These are phyloP conservation scores for Tipula confusa DNA, from an alignment of 2,888 invertebrate genomes.

Conservation along the genomic window DNA sequence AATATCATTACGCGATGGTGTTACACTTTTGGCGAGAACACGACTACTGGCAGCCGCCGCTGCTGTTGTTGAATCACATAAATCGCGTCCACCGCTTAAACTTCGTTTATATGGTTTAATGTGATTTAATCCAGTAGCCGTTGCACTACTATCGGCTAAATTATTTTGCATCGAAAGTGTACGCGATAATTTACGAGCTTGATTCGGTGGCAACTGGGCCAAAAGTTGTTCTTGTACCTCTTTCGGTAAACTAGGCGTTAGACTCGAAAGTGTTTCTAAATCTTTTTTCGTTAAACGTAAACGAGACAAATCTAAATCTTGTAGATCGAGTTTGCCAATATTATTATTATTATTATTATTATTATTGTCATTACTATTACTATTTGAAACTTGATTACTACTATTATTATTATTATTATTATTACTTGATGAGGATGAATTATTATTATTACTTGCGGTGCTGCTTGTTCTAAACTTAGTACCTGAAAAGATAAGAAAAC, in stretches of 20 bases:
- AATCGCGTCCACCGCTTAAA: slow-evolving; percentile 51
- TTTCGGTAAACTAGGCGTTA: slow-evolving; percentile 67
- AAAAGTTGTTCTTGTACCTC: slow-evolving; percentile 67
- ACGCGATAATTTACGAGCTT: slow-evolving; percentile 62
- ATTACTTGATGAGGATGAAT: not conserved
- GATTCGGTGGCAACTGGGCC: slow-evolving; percentile 64
- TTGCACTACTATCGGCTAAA: slow-evolving; percentile 35
- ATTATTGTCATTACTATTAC: slow-evolving; percentile 31
- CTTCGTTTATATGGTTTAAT: slow-evolving; percentile 47
- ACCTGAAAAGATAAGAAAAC: slow-evolving; percentile 32
- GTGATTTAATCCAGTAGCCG: slow-evolving; percentile 32
- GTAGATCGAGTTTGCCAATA: slow-evolving; percentile 51
- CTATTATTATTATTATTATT: slow-evolving; percentile 30
- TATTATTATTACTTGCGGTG: not conserved
- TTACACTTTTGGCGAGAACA: slow-evolving; percentile 32
- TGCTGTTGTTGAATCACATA: not conserved
- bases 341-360: slow-evolving; percentile 26
- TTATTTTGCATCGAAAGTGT: slow-evolving; percentile 53
- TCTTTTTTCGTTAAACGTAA: slow-evolving; percentile 66
- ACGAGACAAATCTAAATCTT: slow-evolving; percentile 63
- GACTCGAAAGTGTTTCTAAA: slow-evolving; percentile 62
- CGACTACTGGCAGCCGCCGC: slow-evolving; percentile 38
- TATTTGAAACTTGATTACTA: slow-evolving; percentile 33
- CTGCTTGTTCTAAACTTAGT: slow-evolving; percentile 33
- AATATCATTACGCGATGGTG: slow-evolving; percentile 32